These are phyloP conservation scores for Psilanteris sp. DNA, from an alignment of 1,140 invertebrate species.

Conservation along the genomic window DNA sequence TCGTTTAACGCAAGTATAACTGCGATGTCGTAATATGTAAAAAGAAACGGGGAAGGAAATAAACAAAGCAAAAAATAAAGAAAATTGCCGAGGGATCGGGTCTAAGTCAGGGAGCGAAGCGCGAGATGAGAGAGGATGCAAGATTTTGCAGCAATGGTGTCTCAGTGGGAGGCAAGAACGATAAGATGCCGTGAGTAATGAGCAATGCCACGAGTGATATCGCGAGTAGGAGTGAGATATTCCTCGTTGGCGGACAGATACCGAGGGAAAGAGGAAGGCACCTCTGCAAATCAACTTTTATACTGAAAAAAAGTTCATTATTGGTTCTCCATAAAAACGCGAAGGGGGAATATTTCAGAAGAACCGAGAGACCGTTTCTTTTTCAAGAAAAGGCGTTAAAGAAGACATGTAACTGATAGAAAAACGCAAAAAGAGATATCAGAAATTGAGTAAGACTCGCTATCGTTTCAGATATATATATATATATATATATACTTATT, in stretches of 20 bases:
- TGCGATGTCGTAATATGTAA: slow-evolving; percentile 38
- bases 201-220: slow-evolving; percentile 79
- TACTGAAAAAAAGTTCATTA: slow-evolving; percentile 78
- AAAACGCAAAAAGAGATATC: slow-evolving; percentile 41
- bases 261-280: slow-evolving; percentile 65
- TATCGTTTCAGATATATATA: slow-evolving; percentile 9
- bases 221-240: slow-evolving; percentile 74
- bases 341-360: slow-evolving; percentile 63
- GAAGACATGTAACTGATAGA: slow-evolving; percentile 49
- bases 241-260: slow-evolving; percentile 65
- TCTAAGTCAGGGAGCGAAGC: slow-evolving; percentile 49
- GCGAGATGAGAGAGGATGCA: slow-evolving; percentile 62
- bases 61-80: slow-evolving; percentile 31
- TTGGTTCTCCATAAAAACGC: slow-evolving; percentile 78
- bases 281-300: slow-evolving; percentile 78
- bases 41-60: slow-evolving; percentile 37
- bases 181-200: slow-evolving; percentile 78
- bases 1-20: slow-evolving; percentile 16
- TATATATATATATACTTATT: too few species aligned
- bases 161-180: slow-evolving; percentile 68
- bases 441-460: slow-evolving; percentile 18
- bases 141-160: slow-evolving; percentile 66
- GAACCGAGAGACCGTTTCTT: slow-evolving; percentile 49
- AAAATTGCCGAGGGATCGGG: slow-evolving; percentile 32
- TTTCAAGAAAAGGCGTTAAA: slow-evolving; percentile 51